Conservation (phyloP, 2,888 invertebrate species). For the Nomada hirtipes region DNA sequence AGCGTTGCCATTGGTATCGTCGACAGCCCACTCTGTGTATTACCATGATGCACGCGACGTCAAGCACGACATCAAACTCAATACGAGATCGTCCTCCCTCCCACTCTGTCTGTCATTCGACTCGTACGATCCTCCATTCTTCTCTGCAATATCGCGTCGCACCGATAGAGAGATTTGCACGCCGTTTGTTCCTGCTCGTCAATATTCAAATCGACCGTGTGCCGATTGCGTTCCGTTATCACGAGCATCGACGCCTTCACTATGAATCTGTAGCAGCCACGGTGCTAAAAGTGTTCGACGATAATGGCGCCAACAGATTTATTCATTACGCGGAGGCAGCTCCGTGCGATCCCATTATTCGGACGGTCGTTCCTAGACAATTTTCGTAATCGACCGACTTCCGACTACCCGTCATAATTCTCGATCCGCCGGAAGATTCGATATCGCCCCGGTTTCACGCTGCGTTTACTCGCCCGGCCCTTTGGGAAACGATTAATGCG, state of each 20-base stretch:
- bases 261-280: background rate
- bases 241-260: slow-evolving; percentile 9
- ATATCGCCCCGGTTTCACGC: slow-evolving; percentile 43
- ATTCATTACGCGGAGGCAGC: background rate
- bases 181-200: slow-evolving; percentile 28
- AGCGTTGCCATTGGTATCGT: slow-evolving; percentile 44
- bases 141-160: slow-evolving; percentile 9
- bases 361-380: background rate
- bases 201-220: slow-evolving; percentile 33
- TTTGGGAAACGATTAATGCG: slow-evolving; percentile 51
- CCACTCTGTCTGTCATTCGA: background rate
- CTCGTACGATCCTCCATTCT: background rate
- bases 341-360: background rate
- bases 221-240: slow-evolving; percentile 25
- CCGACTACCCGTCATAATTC: slow-evolving; percentile 28
- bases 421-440: slow-evolving; percentile 31
- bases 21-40: slow-evolving; percentile 55
- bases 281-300: background rate
- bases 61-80: slow-evolving; percentile 67
- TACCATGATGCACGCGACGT: slow-evolving; percentile 76
- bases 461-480: slow-evolving; percentile 14
- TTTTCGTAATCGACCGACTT: slow-evolving; percentile 31
- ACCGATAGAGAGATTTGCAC: slow-evolving; percentile 32
- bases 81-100: slow-evolving; percentile 25
- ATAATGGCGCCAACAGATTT: background rate